A percentile compares a stretch with the other conserved stretches of the same genome.
These are phyloP conservation scores for Nephrocerus scutellatus DNA, from an alignment of 2,888 invertebrate species.

Conservation along the genomic window DNA sequence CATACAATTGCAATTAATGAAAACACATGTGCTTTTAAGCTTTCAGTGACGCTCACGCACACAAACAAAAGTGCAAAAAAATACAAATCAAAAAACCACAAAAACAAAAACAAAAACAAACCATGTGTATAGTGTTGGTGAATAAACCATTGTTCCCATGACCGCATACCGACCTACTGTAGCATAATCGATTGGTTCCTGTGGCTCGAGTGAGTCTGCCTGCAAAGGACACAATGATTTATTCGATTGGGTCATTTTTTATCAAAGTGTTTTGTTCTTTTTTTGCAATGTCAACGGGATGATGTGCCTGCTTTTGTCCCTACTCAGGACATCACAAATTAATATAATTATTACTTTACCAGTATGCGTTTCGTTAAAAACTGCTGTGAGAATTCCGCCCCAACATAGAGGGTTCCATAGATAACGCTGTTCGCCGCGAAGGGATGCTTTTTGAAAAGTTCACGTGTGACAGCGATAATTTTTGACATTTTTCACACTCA, in stretches of 20 bases:
- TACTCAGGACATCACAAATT: too few relatives aligned
- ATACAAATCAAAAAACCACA: slow-evolving; percentile 12
- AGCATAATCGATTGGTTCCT: slow-evolving; percentile 49
- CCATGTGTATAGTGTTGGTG: slow-evolving; percentile 58
- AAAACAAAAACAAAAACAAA: slow-evolving; percentile 37
- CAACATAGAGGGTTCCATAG: slow-evolving; percentile 70
- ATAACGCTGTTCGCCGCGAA: slow-evolving; percentile 55
- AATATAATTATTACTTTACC: slow-evolving; percentile 54
- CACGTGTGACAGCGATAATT: slow-evolving; percentile 26
- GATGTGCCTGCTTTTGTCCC: too few relatives aligned
- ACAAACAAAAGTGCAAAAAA: slow-evolving; percentile 20
- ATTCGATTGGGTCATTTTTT: slow-evolving; percentile 16
- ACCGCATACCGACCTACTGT: slow-evolving; percentile 55
- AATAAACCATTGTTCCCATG: slow-evolving; percentile 56
- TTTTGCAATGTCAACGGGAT: too few relatives aligned
- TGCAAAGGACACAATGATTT: slow-evolving; percentile 20
- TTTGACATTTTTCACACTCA: slow-evolving; percentile 27
- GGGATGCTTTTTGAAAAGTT: slow-evolving; percentile 49
- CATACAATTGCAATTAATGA: too few relatives aligned
- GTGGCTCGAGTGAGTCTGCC: slow-evolving; percentile 26
- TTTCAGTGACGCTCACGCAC: too few relatives aligned
- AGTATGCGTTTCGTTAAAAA: slow-evolving; percentile 59
- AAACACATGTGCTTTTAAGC: too few relatives aligned
- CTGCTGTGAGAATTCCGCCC: slow-evolving; percentile 76
- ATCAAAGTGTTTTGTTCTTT: not conserved